Percentiles rank a stretch among this genome's conserved stretches.
Conservation (phyloP, 2,113 vertebrate species). For the Protobothrops mucrosquamatus region DNA sequence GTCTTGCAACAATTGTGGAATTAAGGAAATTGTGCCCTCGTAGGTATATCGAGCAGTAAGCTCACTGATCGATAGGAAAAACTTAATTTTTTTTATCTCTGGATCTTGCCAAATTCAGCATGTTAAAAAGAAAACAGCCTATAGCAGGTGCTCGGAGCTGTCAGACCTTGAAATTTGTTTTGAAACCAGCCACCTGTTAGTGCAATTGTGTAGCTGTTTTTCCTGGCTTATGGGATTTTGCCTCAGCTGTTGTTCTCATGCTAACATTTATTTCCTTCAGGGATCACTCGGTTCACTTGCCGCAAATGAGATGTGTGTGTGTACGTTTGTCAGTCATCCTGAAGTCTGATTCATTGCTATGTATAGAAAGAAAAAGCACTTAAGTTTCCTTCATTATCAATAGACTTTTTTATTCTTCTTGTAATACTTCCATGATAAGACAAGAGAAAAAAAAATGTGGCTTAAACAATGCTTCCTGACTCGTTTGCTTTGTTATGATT, state of each 20-base stretch:
- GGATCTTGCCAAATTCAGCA: conserved; percentile 54
- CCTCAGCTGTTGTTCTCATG: conserved; percentile 79
- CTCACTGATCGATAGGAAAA: conserved; percentile 58
- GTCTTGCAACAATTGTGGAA: conserved; percentile 14
- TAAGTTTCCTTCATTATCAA: conserved; percentile 31
- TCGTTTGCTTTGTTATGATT: background rate
- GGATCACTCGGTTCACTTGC: conserved; percentile 60
- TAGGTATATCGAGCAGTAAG: conserved; percentile 50
- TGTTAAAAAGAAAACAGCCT: conserved; percentile 60
- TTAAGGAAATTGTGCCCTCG: conserved; percentile 17
- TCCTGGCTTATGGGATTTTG: conserved; percentile 81
- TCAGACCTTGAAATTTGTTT: conserved; percentile 79
- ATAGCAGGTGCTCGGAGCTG: conserved; percentile 74
- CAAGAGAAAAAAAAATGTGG: conserved; percentile 44
- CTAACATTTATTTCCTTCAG: conserved; percentile 75
- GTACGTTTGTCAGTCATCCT: conserved; percentile 43
- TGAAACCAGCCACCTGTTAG: conserved; percentile 77
- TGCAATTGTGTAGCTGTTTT: conserved; percentile 76
- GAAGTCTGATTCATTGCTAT: conserved; percentile 45
- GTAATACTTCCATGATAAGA: conserved; percentile 13
- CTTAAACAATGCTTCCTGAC: conserved; percentile 43
- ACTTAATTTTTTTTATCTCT: conserved; percentile 59
- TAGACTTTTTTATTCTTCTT: conserved; percentile 2
- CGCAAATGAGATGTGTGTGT: conserved; percentile 52
- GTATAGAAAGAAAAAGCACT: conserved; percentile 19